phyloP scores from a whole-genome alignment of 2,113 vertebrate genomes.

The Chitala chitala region DNA sequence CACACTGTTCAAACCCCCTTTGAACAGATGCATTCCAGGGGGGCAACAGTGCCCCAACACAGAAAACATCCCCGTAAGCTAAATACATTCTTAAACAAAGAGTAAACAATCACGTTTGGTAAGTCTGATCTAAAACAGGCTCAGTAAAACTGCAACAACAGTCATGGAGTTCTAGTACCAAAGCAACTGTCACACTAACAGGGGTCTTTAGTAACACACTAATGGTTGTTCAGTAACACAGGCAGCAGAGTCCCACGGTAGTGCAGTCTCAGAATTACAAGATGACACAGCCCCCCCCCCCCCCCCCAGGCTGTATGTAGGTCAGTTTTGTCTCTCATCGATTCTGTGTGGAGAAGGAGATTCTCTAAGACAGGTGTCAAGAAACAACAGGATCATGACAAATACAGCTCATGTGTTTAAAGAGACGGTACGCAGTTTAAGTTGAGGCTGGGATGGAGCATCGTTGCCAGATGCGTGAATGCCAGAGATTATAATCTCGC shows the following conservation, averaged over 20 bases:
- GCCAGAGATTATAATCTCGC: too few species aligned
- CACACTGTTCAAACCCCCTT: too few species aligned
- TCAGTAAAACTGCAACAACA: too few species aligned
- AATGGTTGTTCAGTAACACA: neutral
- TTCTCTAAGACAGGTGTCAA: neutral
- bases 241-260: neutral
- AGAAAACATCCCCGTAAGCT: too few species aligned
- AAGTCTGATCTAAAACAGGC: too few species aligned
- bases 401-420: conserved; percentile 2
- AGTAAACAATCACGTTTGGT: too few species aligned
- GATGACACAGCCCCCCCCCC: neutral
- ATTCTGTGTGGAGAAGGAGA: neutral
- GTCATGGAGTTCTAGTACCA: too few species aligned
- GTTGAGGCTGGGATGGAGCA: neutral
- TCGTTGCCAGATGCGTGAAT: too few species aligned
- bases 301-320: neutral
- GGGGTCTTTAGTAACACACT: neutral
- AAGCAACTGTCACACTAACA: too few species aligned
- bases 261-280: too few species aligned
- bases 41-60: neutral
- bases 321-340: neutral
- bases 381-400: neutral
- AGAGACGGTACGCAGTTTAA: neutral
- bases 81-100: too few species aligned
- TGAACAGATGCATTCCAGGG: too few species aligned